Conservation (phyloP, 1,140 invertebrate species). For the Rhopalosiphum padi region DNA sequence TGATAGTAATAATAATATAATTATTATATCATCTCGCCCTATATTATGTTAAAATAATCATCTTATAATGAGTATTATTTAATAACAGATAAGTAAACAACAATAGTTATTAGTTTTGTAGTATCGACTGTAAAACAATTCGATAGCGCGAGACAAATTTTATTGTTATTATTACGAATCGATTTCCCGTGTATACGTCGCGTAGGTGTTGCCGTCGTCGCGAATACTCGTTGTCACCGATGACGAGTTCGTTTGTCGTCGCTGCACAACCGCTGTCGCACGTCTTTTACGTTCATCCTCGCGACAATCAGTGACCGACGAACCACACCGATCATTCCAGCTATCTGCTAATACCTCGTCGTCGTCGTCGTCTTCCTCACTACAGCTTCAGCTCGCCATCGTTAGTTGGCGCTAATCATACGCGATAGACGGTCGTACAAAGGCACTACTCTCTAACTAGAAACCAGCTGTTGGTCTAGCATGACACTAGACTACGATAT, state of each 20-base stretch:
- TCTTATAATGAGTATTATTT: background rate
- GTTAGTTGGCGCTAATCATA: background rate
- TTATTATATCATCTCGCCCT: background rate
- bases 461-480: background rate
- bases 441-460: background rate
- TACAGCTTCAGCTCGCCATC: background rate
- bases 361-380: background rate
- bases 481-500: slow-evolving; percentile 40
- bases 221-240: background rate
- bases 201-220: background rate
- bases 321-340: background rate
- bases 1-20: background rate
- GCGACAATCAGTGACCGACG: background rate
- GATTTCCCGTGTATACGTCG: background rate
- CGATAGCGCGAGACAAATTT: background rate
- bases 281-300: background rate
- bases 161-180: slow-evolving; percentile 1
- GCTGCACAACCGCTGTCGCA: background rate
- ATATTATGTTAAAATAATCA: background rate
- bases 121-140: background rate
- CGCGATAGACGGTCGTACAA: background rate
- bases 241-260: background rate
- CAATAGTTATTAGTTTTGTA: background rate
- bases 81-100: slow-evolving; percentile 11
- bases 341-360: background rate